These are phyloP conservation scores for Miltochrista miniata DNA, from an alignment of 2,888 invertebrate genomes.

Conservation along the genomic window DNA sequence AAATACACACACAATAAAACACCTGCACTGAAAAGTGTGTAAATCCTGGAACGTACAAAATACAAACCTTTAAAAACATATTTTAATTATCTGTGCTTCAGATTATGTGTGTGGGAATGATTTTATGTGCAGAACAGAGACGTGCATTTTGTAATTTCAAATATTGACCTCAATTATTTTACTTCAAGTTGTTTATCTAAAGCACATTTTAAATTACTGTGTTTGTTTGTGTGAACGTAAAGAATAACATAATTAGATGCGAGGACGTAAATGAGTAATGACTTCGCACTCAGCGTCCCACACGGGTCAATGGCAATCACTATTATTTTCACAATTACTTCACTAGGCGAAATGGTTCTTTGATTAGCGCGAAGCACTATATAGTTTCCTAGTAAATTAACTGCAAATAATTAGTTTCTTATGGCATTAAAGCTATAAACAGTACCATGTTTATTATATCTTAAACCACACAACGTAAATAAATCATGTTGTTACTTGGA, in stretches of 20 bases:
- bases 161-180: no score
- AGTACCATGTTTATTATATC: conserved; percentile 11
- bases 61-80: no score
- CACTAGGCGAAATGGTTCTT: conserved; percentile 45
- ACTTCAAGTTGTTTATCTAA: background rate
- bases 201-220: background rate
- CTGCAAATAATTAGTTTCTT: conserved; percentile 29
- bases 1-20: no score
- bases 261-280: conserved; percentile 48
- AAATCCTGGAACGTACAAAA: no score
- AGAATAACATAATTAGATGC: conserved; percentile 48
- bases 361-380: conserved; percentile 50
- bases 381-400: conserved; percentile 30
- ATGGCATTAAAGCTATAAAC: conserved; percentile 18
- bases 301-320: conserved; percentile 38
- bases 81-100: no score
- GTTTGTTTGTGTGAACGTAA: conserved; percentile 35
- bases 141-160: no score
- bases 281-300: conserved; percentile 38
- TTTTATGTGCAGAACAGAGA: no score
- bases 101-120: no score
- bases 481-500: conserved; percentile 18
- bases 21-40: no score
- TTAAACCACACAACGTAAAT: conserved; percentile 19
- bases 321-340: conserved; percentile 52